These are phyloP conservation scores for Cephalotes varians DNA, from an alignment of 2,888 invertebrate species.

Conservation along the genomic window DNA sequence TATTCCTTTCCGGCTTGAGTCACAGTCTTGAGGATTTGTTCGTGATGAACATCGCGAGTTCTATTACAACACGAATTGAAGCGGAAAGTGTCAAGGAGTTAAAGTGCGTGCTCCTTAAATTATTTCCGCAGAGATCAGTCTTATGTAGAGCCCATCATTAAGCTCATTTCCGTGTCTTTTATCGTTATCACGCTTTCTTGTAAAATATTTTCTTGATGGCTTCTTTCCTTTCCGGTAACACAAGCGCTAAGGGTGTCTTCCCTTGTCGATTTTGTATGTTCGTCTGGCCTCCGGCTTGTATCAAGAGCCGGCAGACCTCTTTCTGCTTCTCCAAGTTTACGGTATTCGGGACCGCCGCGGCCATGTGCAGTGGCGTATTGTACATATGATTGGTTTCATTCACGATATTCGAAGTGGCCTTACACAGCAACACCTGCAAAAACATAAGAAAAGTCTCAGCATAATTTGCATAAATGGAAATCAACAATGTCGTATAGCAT, in stretches of 20 bases:
- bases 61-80: neutral
- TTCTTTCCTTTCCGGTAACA: conserved; percentile 72
- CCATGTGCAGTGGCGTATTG: conserved; percentile 79
- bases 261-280: conserved; percentile 76
- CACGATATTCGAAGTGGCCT: conserved; percentile 65
- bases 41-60: neutral
- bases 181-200: conserved; percentile 63
- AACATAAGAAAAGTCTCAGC: conserved; percentile 15
- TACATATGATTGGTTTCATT: conserved; percentile 75
- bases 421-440: conserved; percentile 72
- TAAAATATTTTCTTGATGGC: conserved; percentile 73
- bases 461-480: neutral
- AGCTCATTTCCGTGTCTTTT: neutral
- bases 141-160: conserved; percentile 19
- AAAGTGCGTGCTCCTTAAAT: conserved; percentile 3
- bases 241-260: conserved; percentile 75
- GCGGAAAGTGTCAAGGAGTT: conserved; percentile 2
- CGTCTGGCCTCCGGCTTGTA: conserved; percentile 75
- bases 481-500: neutral
- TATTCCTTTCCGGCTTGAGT: conserved; percentile 6
- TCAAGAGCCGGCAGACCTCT: conserved; percentile 74
- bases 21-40: conserved; percentile 19
- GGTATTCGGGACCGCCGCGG: conserved; percentile 68
- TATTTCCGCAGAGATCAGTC: conserved; percentile 44
- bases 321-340: conserved; percentile 72